Evolutionary conservation across 1,140 invertebrate genomes (phyloP), one percentile per base, ranked within the genome.

Genomic region (Cepaea nemoralis): DNA sequence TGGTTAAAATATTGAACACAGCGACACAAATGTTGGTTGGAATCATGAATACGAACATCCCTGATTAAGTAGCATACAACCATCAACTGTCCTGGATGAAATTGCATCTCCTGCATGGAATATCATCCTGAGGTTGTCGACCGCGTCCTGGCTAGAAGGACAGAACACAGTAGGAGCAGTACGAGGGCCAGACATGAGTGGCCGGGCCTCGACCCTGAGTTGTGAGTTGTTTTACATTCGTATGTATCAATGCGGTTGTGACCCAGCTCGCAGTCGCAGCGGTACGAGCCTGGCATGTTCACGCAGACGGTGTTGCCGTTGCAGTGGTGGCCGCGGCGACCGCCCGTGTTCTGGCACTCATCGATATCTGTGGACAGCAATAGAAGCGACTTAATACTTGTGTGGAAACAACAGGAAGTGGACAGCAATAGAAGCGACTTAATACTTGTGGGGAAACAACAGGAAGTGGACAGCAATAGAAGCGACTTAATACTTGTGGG

Each of bases 251-350:
- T 74, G 33, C 86, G 84, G 71, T 76, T 86, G 80, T 88, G 86
- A 42, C 89, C 90, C 50, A 85, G 80, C 27, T 81, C 39, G 82
- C 91, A 91, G 71, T 86, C 83, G 80, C 91, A 91, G 42, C 83
- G 82, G 82, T 91, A 91, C 14, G 89, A 88, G 45, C 91, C 91
- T 31, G 88, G 82, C 0, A 87, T 90, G 83, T 91, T 91, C n/a
- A 90, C 85, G 79, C 91, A 91, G 27, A 85, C 77, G 24, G 96
- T 95, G 94, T 87, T 93, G 91, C 85, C 94, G 94, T 92, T 95
- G 96, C 42, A 93, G 95, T 90, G 94, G 94, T 86, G 96, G 5
- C 89, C 90, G 82, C 82, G 59, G 67, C 83, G 84, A 12, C 88
- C 88, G n/a, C 89, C 90, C 45, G 85, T 80, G 12, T 77, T 75